Conservation (phyloP, 1,140 invertebrate species). For the Panagrolaimus sp. region DNA sequence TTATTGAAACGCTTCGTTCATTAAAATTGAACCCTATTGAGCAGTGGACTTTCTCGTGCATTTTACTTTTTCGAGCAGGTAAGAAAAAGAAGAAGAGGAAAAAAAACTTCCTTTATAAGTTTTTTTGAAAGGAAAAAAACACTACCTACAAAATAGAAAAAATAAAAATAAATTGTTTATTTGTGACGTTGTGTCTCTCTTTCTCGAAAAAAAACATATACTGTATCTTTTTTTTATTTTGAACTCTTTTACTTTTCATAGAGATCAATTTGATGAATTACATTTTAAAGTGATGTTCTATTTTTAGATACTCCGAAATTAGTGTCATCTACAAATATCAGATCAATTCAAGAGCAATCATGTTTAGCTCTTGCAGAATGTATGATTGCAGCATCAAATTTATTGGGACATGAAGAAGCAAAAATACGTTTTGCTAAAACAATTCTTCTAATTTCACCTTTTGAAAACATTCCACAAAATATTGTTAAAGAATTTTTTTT, state of each 20-base stretch:
- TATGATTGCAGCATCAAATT: constrained; percentile 1
- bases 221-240: neutral
- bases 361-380: constrained; percentile 5
- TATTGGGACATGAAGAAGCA: constrained; percentile 5
- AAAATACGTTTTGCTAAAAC: constrained; percentile 12
- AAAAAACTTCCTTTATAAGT: too few relatives aligned
- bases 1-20: constrained; percentile 1
- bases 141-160: too few relatives aligned
- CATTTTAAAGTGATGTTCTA: too few relatives aligned
- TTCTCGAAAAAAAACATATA: neutral
- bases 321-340: neutral
- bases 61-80: constrained; percentile 14
- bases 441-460: neutral
- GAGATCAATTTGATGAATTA: too few relatives aligned
- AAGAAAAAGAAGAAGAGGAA: neutral
- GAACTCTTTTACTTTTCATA: too few relatives aligned
- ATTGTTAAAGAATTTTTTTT: neutral
- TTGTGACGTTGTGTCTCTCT: neutral
- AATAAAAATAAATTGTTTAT: too few relatives aligned
- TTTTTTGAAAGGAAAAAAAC: too few relatives aligned
- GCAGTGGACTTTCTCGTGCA: constrained; percentile 24
- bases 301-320: constrained; percentile 5
- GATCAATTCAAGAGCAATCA: constrained; percentile 14
- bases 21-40: constrained; percentile 26
- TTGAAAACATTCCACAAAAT: neutral